Base-by-base conservation (phyloP, 2,113 vertebrate species). In the Rhinolophus sinicus region DNA sequence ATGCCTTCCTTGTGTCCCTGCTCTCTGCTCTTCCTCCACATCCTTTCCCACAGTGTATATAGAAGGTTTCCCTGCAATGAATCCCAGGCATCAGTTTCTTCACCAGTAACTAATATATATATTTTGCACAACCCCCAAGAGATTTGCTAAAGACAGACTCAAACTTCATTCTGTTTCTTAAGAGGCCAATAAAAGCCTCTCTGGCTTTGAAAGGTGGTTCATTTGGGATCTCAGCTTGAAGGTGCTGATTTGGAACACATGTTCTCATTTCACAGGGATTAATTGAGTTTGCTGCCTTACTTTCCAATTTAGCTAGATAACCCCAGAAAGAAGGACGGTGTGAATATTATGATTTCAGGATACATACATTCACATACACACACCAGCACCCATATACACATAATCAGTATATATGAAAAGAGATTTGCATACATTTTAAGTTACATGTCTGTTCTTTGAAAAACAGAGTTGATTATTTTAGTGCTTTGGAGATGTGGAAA, bases 101-200 rank as follows among this genome's bases (percentile, higher is more conserved):
- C 70, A 95, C 76, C 89, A 94, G 65, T 40, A 94, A 92, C 72
- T 35, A 3, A 38, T 94, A 38, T 94, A 88, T 77, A 84, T 67
- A 89, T 76, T 93, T 88, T 82, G 22, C 58, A 95, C n/a, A 90
- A 83, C 50, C 15, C 90, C 62, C 88, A 80, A 83, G 90, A 97
- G 88, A 52, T 93, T 96, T 96, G 77, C 76, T 95, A 95, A 94
- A 96, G 94, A 95, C 84, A 96, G 88, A 95, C 28, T 94, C 95
- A 56, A 96, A 93, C 91, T 96, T 93, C 73, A 90, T 88, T 92
- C 69, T 5, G 6, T 65, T 70, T 69, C 93, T 94, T 93, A 88
- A 85, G 86, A 95, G 70, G 64, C 64, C 78, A 92, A 87, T 95
- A 88, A 97, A 91, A 92, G 21, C 40, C 92, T 95, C 65, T 50